phyloP scores from a whole-genome alignment of 1,140 invertebrate genomes.

The Stegodyphus dumicola region DNA sequence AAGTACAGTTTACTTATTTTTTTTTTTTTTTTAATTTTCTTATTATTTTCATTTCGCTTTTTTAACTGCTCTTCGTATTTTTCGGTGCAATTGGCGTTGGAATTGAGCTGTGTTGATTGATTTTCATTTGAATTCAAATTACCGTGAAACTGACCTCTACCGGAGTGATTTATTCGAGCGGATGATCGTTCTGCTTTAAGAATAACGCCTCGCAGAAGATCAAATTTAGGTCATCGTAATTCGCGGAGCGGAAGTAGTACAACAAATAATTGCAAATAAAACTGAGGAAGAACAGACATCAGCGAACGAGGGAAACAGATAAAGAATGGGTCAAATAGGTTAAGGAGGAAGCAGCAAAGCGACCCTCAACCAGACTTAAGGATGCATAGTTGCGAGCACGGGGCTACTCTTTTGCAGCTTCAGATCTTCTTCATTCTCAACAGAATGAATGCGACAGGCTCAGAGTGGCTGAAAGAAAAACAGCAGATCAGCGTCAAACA shows the following conservation, averaged over 20 bases:
- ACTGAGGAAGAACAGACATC: conserved; percentile 23
- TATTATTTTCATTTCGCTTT: background rate
- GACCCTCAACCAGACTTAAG: background rate
- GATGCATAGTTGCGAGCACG: background rate
- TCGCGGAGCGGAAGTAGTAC: background rate
- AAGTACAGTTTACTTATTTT: background rate
- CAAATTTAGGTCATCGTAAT: background rate
- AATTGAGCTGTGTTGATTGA: background rate
- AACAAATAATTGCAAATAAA: conserved; percentile 11
- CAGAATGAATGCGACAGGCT: background rate
- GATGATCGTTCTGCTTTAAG: background rate
- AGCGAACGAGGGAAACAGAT: conserved; percentile 10
- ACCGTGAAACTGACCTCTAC: too few relatives aligned
- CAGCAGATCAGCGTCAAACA: conserved; percentile 14
- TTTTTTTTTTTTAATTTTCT: too few relatives aligned
- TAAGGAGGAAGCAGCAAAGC: background rate
- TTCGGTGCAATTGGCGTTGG: background rate
- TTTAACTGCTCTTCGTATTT: background rate
- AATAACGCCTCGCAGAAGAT: background rate
- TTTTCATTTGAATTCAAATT: too few relatives aligned
- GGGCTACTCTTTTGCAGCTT: background rate
- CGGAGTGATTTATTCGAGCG: too few relatives aligned
- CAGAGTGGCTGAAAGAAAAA: conserved; percentile 7
- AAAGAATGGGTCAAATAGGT: background rate
- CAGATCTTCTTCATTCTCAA: conserved; percentile 16